Base-by-base conservation (phyloP, 2,113 vertebrate genomes). In the Phyllopteryx taeniolatus region DNA sequence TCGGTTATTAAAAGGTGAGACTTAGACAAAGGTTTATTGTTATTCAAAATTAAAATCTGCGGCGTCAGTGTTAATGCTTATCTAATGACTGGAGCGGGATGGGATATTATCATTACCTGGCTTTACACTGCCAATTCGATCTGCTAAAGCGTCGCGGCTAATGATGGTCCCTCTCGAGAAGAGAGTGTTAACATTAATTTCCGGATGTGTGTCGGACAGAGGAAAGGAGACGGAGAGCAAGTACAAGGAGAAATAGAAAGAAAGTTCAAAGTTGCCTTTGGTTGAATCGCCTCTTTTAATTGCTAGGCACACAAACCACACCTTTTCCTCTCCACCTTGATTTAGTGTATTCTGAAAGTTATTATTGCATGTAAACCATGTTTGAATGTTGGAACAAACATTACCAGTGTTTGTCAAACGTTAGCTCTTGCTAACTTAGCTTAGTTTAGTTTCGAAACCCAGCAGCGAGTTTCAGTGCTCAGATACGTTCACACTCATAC, bases 1-100 rank as follows among this genome's bases (percentile, higher is more conserved):
- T 61, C 70, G 61, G 80, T 87, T 89, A 89, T 89, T 88, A 87
- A 85, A 87, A 85, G 84, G 79, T 82, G 79, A 80, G 66, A 74
- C 64, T 76, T 70, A 63, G 56, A 67, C 64, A 73, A 61, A 70
- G 67, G 66, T 79, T 79, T 75, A 76, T 80, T 83, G 63, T 84
- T 70, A 70, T 82, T 80, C 64, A 51, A 72, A 83, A 86, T 84
- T 67, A 85, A 79, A 83, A 78, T 68, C 65, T 80, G 70, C 71
- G 19, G 64, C 64, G 70, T 85, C 79, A 69, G 71, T 70, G 70
- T 57, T 62, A 67, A 72, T 67, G 42, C 61, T 83, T 60, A 72
- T 76, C 66, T 75, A 20, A 77, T 75, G 73, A 72, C 14, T 13
- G 71, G 2, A 17, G 77, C 54, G 67, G 47, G 46, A 68, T 54